Evolutionary conservation across 2,797 vertebrate genomes (phyloP).

Genomic region (Euthynnus affinis): DNA sequence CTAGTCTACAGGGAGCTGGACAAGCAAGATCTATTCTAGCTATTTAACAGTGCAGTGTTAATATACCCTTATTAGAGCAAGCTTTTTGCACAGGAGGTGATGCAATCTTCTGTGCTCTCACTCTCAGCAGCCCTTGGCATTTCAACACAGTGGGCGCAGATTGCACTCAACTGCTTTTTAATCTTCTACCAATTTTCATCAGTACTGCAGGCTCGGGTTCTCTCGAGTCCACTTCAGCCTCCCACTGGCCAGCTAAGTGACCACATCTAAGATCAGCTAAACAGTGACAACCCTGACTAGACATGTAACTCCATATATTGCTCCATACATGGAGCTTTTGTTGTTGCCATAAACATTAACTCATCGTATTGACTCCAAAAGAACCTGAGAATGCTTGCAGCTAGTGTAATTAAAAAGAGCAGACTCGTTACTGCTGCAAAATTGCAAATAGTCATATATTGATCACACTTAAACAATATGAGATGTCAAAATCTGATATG

Average conservation of each 20-base stretch:
- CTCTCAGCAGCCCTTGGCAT: slow-evolving; percentile 64
- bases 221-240: slow-evolving; percentile 23
- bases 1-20: slow-evolving; percentile 38
- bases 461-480: not conserved
- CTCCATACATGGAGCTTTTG: not conserved
- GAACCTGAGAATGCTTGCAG: not conserved
- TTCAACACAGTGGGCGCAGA: slow-evolving; percentile 69
- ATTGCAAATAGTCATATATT: not conserved
- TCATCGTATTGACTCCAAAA: not conserved
- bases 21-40: slow-evolving; percentile 54
- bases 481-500: no score
- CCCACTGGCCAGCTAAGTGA: slow-evolving; percentile 8
- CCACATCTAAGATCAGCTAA: slow-evolving; percentile 13
- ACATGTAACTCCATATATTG: not conserved
- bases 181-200: slow-evolving; percentile 72
- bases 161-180: slow-evolving; percentile 71
- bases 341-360: no score
- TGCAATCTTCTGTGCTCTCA: slow-evolving; percentile 49
- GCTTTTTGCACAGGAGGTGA: slow-evolving; percentile 60
- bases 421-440: not conserved
- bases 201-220: slow-evolving; percentile 27
- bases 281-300: not conserved
- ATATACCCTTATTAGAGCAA: slow-evolving; percentile 62
- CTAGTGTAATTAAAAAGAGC: not conserved
- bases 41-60: slow-evolving; percentile 62